phyloP scores from a whole-genome alignment of 2,888 invertebrate genomes.

The Neuroscelio doddi region DNA sequence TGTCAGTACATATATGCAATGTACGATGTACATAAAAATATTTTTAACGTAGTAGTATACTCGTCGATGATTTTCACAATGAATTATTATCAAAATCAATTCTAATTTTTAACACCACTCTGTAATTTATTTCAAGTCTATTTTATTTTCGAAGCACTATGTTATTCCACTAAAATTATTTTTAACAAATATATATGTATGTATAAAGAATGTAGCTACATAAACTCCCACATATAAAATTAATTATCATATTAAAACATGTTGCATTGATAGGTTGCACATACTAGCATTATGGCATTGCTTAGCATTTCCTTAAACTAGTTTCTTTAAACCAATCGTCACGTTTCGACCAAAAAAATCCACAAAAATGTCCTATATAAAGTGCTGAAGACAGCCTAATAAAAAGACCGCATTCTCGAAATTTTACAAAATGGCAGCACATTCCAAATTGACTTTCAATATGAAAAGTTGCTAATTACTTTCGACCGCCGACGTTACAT shows the following conservation, averaged over 20 bases:
- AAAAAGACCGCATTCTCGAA: not conserved
- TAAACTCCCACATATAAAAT: constrained; percentile 56
- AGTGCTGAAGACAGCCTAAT: not conserved
- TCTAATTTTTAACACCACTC: not conserved
- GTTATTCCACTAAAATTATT: constrained; percentile 29
- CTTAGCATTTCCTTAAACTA: constrained; percentile 42
- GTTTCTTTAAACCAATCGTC: constrained; percentile 12
- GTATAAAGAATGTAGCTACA: constrained; percentile 39
- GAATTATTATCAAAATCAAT: too few relatives aligned
- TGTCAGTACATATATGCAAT: too few relatives aligned
- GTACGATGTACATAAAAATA: too few relatives aligned
- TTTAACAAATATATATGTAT: constrained; percentile 30
- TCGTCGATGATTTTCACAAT: too few relatives aligned
- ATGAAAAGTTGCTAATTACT: constrained; percentile 11
- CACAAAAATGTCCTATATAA: constrained; percentile 9
- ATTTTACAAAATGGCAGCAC: constrained; percentile 22
- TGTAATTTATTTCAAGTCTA: constrained; percentile 19
- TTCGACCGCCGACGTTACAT: constrained; percentile 3
- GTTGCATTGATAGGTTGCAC: constrained; percentile 72
- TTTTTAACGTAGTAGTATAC: too few relatives aligned
- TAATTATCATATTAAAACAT: constrained; percentile 62
- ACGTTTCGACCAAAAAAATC: constrained; percentile 17
- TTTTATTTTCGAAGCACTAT: constrained; percentile 26
- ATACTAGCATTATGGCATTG: constrained; percentile 63
- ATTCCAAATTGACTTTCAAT: constrained; percentile 29